phyloP scores from a whole-genome alignment of 1,140 invertebrate species.

The Pseudomyrmex cubaensis region DNA sequence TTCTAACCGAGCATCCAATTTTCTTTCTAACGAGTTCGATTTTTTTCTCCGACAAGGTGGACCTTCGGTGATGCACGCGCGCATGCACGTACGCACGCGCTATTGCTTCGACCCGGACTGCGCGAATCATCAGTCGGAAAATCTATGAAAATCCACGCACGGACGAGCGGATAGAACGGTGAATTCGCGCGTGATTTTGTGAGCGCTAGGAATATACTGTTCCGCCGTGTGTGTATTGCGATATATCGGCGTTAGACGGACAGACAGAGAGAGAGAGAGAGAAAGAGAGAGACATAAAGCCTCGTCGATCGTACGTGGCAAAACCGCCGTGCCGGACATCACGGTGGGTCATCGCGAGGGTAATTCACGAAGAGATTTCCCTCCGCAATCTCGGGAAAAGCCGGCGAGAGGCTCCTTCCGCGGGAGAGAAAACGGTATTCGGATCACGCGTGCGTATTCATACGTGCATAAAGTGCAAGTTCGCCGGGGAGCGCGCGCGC shows the following conservation, averaged over 20 bases:
- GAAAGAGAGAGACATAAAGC: no score
- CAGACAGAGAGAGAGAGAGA: no score
- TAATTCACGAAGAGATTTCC: conserved; percentile 64
- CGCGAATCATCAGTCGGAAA: conserved; percentile 3
- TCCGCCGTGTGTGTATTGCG: background rate
- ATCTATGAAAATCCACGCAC: conserved; percentile 34
- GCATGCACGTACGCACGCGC: background rate
- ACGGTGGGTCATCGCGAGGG: conserved; percentile 43
- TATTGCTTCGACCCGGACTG: no score
- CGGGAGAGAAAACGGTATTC: conserved; percentile 69
- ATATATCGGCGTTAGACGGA: background rate
- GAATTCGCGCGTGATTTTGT: conserved; percentile 35
- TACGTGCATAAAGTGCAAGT: conserved; percentile 79
- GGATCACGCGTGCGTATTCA: conserved; percentile 76
- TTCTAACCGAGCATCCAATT: conserved; percentile 46
- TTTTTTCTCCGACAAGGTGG: conserved; percentile 29
- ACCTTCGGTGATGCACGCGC: background rate
- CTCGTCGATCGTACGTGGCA: conserved; percentile 15
- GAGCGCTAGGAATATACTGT: background rate
- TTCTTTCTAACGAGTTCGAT: conserved; percentile 59
- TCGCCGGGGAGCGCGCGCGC: conserved; percentile 21
- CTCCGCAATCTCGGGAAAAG: conserved; percentile 66
- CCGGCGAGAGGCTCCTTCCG: conserved; percentile 20
- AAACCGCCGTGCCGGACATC: conserved; percentile 45
- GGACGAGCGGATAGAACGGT: background rate